Base-by-base conservation (phyloP, 2,113 vertebrate genomes). In the Crotalus viridis region DNA sequence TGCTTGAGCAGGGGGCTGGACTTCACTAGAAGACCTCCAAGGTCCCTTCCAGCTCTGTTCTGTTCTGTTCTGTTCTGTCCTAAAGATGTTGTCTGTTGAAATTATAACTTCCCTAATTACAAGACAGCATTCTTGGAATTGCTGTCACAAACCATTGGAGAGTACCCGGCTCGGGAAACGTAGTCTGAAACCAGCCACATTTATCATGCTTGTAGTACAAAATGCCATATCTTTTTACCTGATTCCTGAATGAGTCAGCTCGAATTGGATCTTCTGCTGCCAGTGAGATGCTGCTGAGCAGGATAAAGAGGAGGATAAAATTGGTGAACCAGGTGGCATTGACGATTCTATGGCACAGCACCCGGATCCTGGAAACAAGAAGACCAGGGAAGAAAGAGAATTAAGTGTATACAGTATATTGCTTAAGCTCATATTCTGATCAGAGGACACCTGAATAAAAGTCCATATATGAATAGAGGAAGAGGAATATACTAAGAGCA, bases 271-370 rank as follows among this genome's bases (percentile, higher is more conserved):
- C 99, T 96, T 99, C 99, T 0, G 99, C 99, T 2, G 99, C 99
- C 96, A 99, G 97, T 0, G 99, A 99, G 61, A 99, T 99, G n/a
- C 99, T 99, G 96, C 99, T 99, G 94, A 99, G 98, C 95, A 99
- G 97, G 96, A 99, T 99, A 98, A 99, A 99, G 91, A 99, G 98
- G 88, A 99, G 98, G 97, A 99, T 99, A 94, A 99, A 98, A 97
- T 99, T 99, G 97, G 99, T 99, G 97, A 99, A 99, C 96, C 98
- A 98, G 1, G 99, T 99, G 94, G 99, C 98, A 0, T 99, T 99
- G 95, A 99, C 98, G 28, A 98, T 98, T 93, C 98, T 98, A 96
- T 99, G 99, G 95, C 99, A 99, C 39, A 99, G 95, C 74, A 99
- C 98, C 0, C 99, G 98, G 95, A 99, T 97, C 97, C 99, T 99